A percentile compares a stretch with the other conserved stretches of the same genome.
Evolutionary conservation across 2,888 invertebrate species (phyloP).

Genomic region (Melinopterus prodromus): DNA sequence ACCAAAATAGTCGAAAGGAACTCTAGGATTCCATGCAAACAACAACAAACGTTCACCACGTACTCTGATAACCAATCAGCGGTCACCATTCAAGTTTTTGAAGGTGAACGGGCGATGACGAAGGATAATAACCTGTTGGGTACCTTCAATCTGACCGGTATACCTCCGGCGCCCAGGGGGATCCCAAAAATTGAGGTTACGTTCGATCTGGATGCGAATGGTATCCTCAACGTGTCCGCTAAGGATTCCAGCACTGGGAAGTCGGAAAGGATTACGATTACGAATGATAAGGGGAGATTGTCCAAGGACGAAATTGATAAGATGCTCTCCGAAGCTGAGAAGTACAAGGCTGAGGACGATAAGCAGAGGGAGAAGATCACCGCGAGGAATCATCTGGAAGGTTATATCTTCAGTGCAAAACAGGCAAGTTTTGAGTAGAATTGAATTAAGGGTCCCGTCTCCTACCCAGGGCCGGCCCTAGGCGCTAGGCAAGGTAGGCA

Average conservation of each 20-base stretch:
- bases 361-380: constrained; percentile 72
- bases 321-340: constrained; percentile 84
- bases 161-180: constrained; percentile 86
- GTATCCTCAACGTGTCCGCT: constrained; percentile 83
- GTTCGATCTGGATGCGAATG: constrained; percentile 90
- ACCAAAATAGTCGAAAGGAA: constrained; percentile 86
- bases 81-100: constrained; percentile 86
- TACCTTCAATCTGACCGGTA: constrained; percentile 82
- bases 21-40: constrained; percentile 80
- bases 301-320: constrained; percentile 88
- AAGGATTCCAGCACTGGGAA: constrained; percentile 79
- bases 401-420: constrained; percentile 76
- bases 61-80: constrained; percentile 93
- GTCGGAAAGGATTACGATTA: constrained; percentile 83
- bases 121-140: constrained; percentile 89
- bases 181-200: constrained; percentile 80
- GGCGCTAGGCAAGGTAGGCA: too few species aligned
- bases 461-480: too few species aligned
- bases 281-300: constrained; percentile 85
- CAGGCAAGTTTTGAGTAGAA: too few species aligned
- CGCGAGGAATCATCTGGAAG: constrained; percentile 79
- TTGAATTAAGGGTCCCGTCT: too few species aligned
- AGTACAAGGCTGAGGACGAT: constrained; percentile 79
- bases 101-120: constrained; percentile 90
- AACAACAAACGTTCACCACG: constrained; percentile 84